Percentiles rank a stretch among this genome's conserved stretches.
These are phyloP conservation scores for Coracias cyanogaster DNA, from an alignment of 2,797 vertebrate genomes.

Conservation along the genomic window DNA sequence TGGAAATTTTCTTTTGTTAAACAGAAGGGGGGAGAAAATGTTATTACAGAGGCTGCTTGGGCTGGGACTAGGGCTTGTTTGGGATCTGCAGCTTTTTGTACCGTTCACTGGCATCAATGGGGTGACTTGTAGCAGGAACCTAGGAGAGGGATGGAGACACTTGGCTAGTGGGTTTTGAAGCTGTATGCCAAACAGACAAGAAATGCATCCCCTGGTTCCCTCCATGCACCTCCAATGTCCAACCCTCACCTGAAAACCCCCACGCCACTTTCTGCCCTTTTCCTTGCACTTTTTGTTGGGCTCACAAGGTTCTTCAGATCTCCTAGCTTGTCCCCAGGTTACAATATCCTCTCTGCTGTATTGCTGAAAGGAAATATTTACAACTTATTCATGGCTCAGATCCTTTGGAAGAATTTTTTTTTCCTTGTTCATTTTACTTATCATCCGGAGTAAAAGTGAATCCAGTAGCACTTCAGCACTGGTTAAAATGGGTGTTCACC, in stretches of 20 bases:
- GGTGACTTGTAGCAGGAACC: background rate
- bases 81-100: background rate
- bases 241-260: background rate
- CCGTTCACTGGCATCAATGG: background rate
- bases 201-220: background rate
- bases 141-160: background rate
- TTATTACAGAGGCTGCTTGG: background rate
- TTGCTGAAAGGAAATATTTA: background rate
- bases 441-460: background rate
- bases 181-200: background rate
- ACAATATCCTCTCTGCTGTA: background rate
- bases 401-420: background rate
- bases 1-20: background rate
- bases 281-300: fast-evolving
- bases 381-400: background rate
- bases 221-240: background rate
- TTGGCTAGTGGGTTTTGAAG: background rate
- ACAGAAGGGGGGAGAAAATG: background rate
- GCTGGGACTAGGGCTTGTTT: background rate
- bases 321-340: background rate
- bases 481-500: fast-evolving
- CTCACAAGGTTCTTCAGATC: background rate
- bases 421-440: background rate
- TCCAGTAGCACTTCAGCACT: background rate
- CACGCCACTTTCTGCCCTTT: background rate